Evolutionary conservation across 2,888 invertebrate species (phyloP).

Genomic region (Sphaerophoria rueppellii): DNA sequence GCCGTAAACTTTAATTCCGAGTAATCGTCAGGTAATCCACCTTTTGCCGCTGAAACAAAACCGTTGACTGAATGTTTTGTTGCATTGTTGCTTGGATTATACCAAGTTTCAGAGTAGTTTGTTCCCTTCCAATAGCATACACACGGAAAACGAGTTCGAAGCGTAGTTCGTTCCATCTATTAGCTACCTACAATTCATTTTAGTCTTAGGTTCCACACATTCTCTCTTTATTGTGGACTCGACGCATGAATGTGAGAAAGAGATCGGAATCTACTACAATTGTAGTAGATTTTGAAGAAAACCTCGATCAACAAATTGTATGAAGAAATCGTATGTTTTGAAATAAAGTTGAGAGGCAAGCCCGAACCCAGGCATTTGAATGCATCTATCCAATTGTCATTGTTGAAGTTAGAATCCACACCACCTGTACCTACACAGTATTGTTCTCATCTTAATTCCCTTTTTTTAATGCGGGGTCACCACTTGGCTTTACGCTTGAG

Average conservation of each 20-base stretch:
- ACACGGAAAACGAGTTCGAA: constrained; percentile 22
- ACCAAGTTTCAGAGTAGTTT: constrained; percentile 60
- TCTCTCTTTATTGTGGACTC: not conserved
- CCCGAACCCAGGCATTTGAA: not conserved
- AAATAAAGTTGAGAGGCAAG: no score
- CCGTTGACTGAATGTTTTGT: constrained; percentile 66
- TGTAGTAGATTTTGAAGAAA: not conserved
- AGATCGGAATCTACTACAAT: not conserved
- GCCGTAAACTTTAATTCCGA: constrained; percentile 11
- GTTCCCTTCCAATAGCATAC: constrained; percentile 41
- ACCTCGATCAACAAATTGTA: no score
- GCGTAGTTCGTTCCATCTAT: not conserved
- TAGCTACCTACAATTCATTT: constrained; percentile 51
- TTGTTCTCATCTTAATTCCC: constrained; percentile 29
- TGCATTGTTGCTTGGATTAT: constrained; percentile 57
- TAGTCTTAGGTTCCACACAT: constrained; percentile 22
- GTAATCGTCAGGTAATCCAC: not conserved
- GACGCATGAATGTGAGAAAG: not conserved
- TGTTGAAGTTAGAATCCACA: constrained; percentile 36
- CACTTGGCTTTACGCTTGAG: constrained; percentile 62
- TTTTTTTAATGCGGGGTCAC: constrained; percentile 41
- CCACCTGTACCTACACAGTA: constrained; percentile 20
- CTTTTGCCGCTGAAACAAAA: constrained; percentile 64
- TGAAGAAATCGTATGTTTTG: no score
- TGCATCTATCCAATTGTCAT: constrained; percentile 19